These are phyloP conservation scores for Hylaeus anthracinus DNA, from an alignment of 1,140 invertebrate species.

Conservation along the genomic window DNA sequence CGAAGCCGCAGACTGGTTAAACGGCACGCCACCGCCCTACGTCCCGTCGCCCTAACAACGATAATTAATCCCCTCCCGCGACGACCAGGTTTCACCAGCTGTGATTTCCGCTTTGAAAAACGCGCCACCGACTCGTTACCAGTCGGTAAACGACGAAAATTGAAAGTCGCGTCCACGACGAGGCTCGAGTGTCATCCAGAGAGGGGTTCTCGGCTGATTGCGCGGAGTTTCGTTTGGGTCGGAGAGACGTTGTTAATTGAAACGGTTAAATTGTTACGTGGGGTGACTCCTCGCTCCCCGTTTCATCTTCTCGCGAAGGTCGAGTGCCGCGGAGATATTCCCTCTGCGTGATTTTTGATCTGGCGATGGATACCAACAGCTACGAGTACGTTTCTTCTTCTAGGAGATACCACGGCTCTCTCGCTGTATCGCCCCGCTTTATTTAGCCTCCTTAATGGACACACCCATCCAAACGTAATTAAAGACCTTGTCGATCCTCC, in stretches of 20 bases:
- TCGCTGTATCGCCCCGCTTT: too few species aligned
- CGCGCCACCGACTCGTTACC: background rate
- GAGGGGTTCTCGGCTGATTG: background rate
- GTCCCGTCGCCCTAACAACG: slow-evolving; percentile 4
- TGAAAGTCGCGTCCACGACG: background rate
- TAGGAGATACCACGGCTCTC: too few species aligned
- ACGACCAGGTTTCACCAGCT: background rate
- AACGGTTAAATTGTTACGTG: background rate
- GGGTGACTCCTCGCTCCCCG: background rate
- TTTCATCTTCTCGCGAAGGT: background rate
- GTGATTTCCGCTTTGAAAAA: background rate
- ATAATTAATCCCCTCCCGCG: slow-evolving; percentile 16
- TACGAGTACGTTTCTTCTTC: too few species aligned
- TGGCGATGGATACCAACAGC: background rate
- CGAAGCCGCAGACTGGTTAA: slow-evolving; percentile 11
- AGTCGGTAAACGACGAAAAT: slow-evolving; percentile 8
- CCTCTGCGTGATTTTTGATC: background rate
- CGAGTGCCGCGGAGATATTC: too few species aligned
- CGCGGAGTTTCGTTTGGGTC: background rate
- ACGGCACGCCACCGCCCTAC: background rate
- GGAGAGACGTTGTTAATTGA: background rate
- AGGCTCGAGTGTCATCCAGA: background rate
- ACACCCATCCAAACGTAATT: too few species aligned
- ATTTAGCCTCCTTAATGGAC: too few species aligned
- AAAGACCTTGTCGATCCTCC: too few species aligned